Evolutionary conservation across 2,888 invertebrate genomes (phyloP), one percentile per base, ranked within the genome.

Genomic region (Ormyrus nitidulus): DNA sequence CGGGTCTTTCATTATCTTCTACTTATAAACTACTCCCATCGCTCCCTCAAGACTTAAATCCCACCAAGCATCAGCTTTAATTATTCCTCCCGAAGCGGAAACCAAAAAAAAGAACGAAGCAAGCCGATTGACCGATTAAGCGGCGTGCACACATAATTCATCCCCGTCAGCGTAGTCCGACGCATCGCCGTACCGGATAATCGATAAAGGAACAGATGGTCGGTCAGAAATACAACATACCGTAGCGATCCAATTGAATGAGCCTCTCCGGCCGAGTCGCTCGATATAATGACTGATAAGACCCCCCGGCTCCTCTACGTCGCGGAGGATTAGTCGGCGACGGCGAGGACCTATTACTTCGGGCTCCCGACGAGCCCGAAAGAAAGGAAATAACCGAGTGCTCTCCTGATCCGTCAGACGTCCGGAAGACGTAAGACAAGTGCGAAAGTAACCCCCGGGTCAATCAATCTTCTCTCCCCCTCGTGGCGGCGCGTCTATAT

Each of bases 381-480:
- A 53, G n/a, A 53, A 53, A 62, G 13, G n/a, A 58, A 49, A 58
- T 48, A 56, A 34, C 34, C 34, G 34, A 46, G 58, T 5, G 44
- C 53, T 44, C 53, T 44, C 10, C 53, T 61, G 56, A 65, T 56
- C 59, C 44, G 70, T 4, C 6, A 62, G 51, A 34, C 19, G 34
- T 65, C 51, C 10, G 53, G 48, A 77, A 64, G 53, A 65, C 54
- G 6, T n/a, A 46, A 62, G 70, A 75, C 51, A 79, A 79, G 65
- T 56, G 75, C 53, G 65, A 79, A 69, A 79, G 75, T 59, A 65
- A 65, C 65, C 78, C 66, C 66, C 54, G 65, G 46, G 54, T 73
- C 80, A 79, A 83, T 82, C 83, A 83, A 83, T 83, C 81, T 83
- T 83, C 61, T 71, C 72, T 54, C 46, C 65, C 34, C 62, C 54